phyloP scores from a whole-genome alignment of 2,888 invertebrate genomes.

The Drosophila sordidula region DNA sequence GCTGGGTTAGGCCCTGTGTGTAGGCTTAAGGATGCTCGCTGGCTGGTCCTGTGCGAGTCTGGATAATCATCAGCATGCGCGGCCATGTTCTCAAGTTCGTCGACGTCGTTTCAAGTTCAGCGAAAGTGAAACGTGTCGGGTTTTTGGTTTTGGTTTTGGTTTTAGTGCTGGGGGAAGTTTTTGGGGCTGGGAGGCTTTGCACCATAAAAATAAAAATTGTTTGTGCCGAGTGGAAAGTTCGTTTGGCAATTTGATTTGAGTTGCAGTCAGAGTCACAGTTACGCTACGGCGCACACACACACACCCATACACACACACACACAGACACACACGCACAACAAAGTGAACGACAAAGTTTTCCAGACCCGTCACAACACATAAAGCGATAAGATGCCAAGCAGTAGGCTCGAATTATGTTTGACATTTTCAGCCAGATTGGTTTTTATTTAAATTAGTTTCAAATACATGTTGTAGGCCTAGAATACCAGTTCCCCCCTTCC shows the following conservation, averaged over 20 bases:
- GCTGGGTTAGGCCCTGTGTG: conserved; percentile 10
- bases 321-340: conserved; percentile 14
- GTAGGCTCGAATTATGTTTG: conserved; percentile 65
- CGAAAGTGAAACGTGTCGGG: conserved; percentile 67
- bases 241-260: conserved; percentile 63
- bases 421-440: conserved; percentile 74
- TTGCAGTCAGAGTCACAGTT: conserved; percentile 47
- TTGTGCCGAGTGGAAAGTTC: conserved; percentile 65
- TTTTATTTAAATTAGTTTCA: conserved; percentile 79
- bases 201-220: conserved; percentile 74
- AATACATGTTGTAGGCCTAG: conserved; percentile 57
- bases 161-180: conserved; percentile 14
- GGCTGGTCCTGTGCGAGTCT: conserved; percentile 8
- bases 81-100: conserved; percentile 64
- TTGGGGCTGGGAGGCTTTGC: background rate
- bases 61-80: conserved; percentile 79
- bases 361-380: conserved; percentile 62
- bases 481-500: conserved; percentile 2
- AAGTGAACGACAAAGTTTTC: conserved; percentile 51
- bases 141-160: conserved; percentile 34
- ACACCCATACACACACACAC: conserved; percentile 20
- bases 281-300: conserved; percentile 34
- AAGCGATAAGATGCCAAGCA: conserved; percentile 60
- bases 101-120: conserved; percentile 64
- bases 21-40: conserved; percentile 47